Percentiles rank a stretch among this genome's conserved stretches.
These are phyloP conservation scores for Lagodon rhomboides DNA, from an alignment of 2,797 vertebrate species.

Conservation along the genomic window DNA sequence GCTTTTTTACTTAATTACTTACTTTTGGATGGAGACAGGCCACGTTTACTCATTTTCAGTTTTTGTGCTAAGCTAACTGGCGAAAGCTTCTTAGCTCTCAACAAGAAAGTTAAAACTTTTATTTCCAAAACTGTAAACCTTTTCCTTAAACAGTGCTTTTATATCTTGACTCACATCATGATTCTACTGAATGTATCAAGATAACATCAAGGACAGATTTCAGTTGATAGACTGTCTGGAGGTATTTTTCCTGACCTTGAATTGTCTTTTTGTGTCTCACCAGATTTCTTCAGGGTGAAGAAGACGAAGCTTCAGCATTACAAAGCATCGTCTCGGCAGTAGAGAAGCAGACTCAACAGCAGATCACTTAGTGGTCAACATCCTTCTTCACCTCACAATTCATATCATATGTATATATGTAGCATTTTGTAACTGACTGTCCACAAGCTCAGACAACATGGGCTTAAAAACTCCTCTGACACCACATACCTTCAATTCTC, in stretches of 20 bases:
- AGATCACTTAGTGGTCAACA: constrained; percentile 41
- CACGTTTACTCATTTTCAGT: background rate
- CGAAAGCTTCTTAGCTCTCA: background rate
- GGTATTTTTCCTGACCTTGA: background rate
- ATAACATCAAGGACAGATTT: no score
- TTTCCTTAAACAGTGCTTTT: background rate
- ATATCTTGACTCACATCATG: no score
- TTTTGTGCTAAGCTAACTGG: constrained; percentile 1
- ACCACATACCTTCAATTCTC: constrained; percentile 53
- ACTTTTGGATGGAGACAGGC: background rate
- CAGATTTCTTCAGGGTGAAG: constrained; percentile 87
- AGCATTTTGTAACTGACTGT: constrained; percentile 71
- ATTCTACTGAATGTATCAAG: background rate
- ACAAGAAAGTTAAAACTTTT: accelerated
- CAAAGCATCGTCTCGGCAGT: constrained; percentile 78
- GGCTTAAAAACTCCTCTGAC: constrained; percentile 58
- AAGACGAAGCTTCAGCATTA: constrained; percentile 77
- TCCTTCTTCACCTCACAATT: constrained; percentile 49
- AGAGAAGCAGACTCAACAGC: constrained; percentile 46
- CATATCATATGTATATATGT: constrained; percentile 72
- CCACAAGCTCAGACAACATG: constrained; percentile 57
- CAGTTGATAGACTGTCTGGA: background rate
- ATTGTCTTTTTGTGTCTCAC: background rate
- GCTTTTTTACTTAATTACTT: no score
- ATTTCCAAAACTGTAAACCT: background rate